Evolutionary conservation across 2,797 vertebrate genomes (phyloP).

Genomic region (Rhinatrema bivittatum): DNA sequence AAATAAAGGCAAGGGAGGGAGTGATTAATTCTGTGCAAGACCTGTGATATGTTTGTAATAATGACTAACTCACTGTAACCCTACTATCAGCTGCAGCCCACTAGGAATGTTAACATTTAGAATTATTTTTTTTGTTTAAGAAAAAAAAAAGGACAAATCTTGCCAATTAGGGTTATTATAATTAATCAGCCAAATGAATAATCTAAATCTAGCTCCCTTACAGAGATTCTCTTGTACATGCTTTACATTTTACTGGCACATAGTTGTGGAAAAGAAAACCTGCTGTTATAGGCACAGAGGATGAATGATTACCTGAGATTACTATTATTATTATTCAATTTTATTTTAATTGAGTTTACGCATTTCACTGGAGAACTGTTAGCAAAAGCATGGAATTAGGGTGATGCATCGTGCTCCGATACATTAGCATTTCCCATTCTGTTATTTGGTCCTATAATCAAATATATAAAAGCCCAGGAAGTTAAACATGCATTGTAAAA

Average conservation of each 20-base stretch:
- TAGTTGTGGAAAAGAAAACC: conserved; percentile 11
- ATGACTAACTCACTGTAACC: conserved; percentile 19
- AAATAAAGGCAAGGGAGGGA: no score
- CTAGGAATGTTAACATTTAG: conserved; percentile 33
- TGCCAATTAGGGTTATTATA: conserved; percentile 26
- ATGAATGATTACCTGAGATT: conserved; percentile 2
- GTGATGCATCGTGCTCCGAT: not conserved
- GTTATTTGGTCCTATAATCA: conserved; percentile 1
- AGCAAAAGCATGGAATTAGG: not conserved
- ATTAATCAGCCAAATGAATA: conserved; percentile 15
- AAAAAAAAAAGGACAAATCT: conserved; percentile 29
- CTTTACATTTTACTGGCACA: conserved; percentile 5
- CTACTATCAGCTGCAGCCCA: conserved; percentile 33
- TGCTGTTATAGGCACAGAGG: conserved; percentile 16
- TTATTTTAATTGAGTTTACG: conserved; percentile 7
- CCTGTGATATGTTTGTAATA: conserved; percentile 22
- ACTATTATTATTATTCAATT: conserved; percentile 8
- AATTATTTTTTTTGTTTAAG: no score
- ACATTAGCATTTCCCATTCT: not conserved
- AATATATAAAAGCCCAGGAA: not conserved
- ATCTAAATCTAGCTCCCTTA: conserved; percentile 20
- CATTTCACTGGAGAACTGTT: conserved; percentile 10
- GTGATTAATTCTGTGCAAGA: no score
- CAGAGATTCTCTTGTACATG: conserved; percentile 7
- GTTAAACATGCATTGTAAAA: conserved; percentile 4